phyloP scores from a whole-genome alignment of 2,113 vertebrate genomes.

The Petrocephalus microphthalmus region DNA sequence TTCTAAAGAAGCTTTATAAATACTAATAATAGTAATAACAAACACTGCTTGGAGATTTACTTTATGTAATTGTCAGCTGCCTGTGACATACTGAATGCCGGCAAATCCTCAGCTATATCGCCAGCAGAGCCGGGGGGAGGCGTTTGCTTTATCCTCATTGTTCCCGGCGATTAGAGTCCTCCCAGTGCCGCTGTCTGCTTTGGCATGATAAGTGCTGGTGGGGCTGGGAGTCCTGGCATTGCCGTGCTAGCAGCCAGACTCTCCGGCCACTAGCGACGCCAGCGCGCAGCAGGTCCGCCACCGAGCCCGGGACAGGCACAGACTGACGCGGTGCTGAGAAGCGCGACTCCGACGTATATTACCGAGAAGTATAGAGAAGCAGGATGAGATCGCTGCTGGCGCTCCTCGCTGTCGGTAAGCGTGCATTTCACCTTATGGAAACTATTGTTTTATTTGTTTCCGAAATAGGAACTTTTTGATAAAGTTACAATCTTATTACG shows the following conservation, averaged over 20 bases:
- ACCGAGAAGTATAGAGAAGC: conserved; percentile 29
- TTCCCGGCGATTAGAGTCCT: conserved; percentile 14
- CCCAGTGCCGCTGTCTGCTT: neutral
- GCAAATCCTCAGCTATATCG: neutral
- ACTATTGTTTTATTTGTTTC: neutral
- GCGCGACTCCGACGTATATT: conserved; percentile 17
- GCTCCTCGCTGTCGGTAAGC: conserved; percentile 54
- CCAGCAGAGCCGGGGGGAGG: neutral
- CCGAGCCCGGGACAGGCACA: neutral
- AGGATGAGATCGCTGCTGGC: conserved; percentile 40
- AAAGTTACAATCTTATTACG: neutral
- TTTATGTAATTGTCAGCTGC: neutral
- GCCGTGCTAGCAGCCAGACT: neutral
- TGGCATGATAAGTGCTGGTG: conserved; percentile 8
- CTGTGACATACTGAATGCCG: neutral
- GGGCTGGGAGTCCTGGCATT: neutral
- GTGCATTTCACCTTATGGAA: neutral
- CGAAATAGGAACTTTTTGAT: neutral
- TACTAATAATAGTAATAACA: neutral
- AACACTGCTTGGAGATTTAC: neutral
- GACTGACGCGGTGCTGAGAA: neutral
- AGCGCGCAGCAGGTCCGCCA: neutral
- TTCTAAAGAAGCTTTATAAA: neutral
- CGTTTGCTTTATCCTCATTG: conserved; percentile 8
- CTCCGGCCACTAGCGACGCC: neutral